Evolutionary conservation across 2,888 invertebrate species (phyloP), one percentile per base, ranked within the genome.

Genomic region (Crioceris asparagi): DNA sequence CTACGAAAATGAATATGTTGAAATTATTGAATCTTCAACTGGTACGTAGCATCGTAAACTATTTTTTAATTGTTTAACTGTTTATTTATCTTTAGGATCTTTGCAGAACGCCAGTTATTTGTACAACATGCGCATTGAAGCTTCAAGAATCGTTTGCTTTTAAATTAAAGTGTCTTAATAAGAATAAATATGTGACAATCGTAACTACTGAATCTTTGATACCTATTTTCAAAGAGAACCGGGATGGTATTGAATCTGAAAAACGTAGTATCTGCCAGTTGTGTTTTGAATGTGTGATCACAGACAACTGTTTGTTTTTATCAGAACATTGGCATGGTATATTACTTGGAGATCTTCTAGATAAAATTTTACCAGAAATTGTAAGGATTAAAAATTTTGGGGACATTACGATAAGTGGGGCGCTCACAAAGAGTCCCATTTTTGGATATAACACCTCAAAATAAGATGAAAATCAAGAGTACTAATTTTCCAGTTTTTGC

Each of bases 381-480:
- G 40, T 40, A 32, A 40, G 40, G 33, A 21, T 21, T 21, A 6
- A 33, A n/a, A n/a, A n/a, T n/a, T n/a, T n/a, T n/a, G n/a, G n/a
- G n/a, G n/a, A n/a, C n/a, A n/a, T n/a, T n/a, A n/a, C n/a, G n/a
- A n/a, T n/a, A n/a, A n/a, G n/a, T n/a, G n/a, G n/a, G n/a, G n/a
- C n/a, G n/a, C n/a, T n/a, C n/a, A n/a, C n/a, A n/a, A n/a, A n/a
- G n/a, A n/a, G n/a, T n/a, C n/a, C n/a, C n/a, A n/a, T n/a, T n/a
- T n/a, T n/a, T n/a, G n/a, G n/a, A n/a, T n/a, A n/a, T n/a, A n/a
- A n/a, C n/a, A n/a, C n/a, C n/a, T n/a, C n/a, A n/a, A n/a, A n/a
- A n/a, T n/a, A n/a, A n/a, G n/a, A n/a, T n/a, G n/a, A n/a, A n/a
- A n/a, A n/a, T n/a, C n/a, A n/a, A n/a, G n/a, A n/a, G n/a, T n/a